Evolutionary conservation across 1,140 invertebrate genomes (phyloP).

Genomic region (Drosophila paulistorum): DNA sequence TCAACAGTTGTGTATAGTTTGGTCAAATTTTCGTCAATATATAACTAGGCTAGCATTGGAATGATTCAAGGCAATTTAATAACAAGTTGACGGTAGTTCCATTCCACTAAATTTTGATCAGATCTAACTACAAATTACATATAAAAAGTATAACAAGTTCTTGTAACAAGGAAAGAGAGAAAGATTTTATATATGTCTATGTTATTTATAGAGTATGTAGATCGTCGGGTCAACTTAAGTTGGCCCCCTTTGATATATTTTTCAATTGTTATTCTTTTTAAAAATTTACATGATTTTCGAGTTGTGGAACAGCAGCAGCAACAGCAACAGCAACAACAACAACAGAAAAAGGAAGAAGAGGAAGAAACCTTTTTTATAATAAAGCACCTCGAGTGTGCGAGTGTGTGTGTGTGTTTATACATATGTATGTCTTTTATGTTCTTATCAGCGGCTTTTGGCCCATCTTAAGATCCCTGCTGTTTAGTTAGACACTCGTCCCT

Average conservation of each 20-base stretch:
- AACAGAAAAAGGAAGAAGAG: neutral
- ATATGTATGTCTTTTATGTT: conserved; percentile 26
- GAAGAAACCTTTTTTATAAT: conserved; percentile 10
- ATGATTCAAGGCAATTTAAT: too few species aligned
- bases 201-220: too few species aligned
- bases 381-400: conserved; percentile 10
- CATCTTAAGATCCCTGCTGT: conserved; percentile 47
- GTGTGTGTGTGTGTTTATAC: neutral
- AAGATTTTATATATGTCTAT: too few species aligned
- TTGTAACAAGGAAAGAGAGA: too few species aligned
- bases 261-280: conserved; percentile 65
- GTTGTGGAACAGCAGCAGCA: conserved; percentile 11
- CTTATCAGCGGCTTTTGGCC: conserved; percentile 62
- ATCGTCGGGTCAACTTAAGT: too few species aligned
- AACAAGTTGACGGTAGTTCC: too few species aligned
- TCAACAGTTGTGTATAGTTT: too few species aligned
- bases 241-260: neutral
- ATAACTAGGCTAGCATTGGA: too few species aligned
- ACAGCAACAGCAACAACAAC: neutral
- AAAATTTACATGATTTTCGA: conserved; percentile 60
- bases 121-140: too few species aligned
- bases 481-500: conserved; percentile 44
- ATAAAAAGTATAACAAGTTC: too few species aligned
- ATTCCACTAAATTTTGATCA: too few species aligned
- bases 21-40: too few species aligned